Percentiles rank a stretch among this genome's conserved stretches.
phyloP scores from a whole-genome alignment of 2,888 invertebrate genomes.

The Artemia sinica region DNA sequence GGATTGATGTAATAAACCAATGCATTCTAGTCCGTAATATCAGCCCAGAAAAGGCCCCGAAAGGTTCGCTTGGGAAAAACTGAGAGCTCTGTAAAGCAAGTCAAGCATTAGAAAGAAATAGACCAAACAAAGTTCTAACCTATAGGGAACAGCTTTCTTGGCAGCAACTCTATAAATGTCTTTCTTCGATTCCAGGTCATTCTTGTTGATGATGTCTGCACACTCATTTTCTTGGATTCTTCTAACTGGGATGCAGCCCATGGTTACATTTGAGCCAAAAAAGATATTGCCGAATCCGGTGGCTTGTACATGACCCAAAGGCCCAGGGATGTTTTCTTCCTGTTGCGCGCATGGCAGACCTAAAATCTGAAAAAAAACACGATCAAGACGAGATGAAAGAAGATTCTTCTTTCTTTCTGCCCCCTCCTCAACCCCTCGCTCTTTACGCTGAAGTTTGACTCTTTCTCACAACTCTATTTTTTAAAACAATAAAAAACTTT shows the following conservation, averaged over 20 bases:
- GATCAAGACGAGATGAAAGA: too few species aligned
- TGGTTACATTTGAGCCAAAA: not conserved
- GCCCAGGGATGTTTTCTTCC: not conserved
- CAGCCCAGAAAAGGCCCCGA: too few species aligned
- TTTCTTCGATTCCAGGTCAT: not conserved
- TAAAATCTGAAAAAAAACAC: not conserved
- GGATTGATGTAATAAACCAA: too few species aligned
- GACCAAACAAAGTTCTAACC: not conserved
- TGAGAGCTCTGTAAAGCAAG: too few species aligned
- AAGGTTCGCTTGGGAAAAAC: too few species aligned
- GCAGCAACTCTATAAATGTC: conserved; percentile 3
- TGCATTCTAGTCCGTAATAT: too few species aligned
- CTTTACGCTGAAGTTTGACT: too few species aligned
- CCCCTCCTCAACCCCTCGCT: too few species aligned
- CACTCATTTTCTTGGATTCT: not conserved
- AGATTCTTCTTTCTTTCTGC: too few species aligned
- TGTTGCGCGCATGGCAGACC: not conserved
- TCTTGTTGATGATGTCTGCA: not conserved
- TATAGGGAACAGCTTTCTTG: not conserved
- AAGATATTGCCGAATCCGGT: conserved; percentile 1
- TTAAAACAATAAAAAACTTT: too few species aligned
- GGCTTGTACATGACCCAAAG: not conserved
- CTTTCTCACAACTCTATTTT: too few species aligned
- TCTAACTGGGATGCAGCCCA: not conserved
- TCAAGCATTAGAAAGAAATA: too few species aligned